A percentile compares a stretch with the other conserved stretches of the same genome.
phyloP scores from a whole-genome alignment of 2,888 invertebrate genomes.

The Aleiodes testaceus region DNA sequence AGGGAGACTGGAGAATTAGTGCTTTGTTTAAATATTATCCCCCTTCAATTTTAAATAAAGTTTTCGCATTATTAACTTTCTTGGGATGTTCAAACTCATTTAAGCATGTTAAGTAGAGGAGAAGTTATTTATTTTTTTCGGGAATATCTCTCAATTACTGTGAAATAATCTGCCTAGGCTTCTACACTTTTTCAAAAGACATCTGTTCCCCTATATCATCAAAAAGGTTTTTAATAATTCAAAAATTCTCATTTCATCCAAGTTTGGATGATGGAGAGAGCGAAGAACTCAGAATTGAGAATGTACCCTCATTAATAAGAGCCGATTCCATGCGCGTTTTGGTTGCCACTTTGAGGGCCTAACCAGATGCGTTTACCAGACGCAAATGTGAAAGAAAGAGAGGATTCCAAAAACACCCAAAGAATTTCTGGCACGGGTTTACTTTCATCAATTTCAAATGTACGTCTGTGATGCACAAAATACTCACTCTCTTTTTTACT shows the following conservation, averaged over 20 bases:
- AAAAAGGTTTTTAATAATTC: neutral
- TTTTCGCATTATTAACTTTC: conserved; percentile 35
- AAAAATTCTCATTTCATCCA: neutral
- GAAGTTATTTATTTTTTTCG: conserved; percentile 1
- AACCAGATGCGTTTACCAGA: conserved; percentile 45
- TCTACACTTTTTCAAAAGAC: conserved; percentile 15
- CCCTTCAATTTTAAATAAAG: conserved; percentile 16
- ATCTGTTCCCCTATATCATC: conserved; percentile 6
- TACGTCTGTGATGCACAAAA: conserved; percentile 31
- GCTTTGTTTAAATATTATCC: conserved; percentile 72
- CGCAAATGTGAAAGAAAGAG: conserved; percentile 21
- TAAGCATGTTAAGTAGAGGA: conserved; percentile 1
- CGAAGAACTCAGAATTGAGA: conserved; percentile 63
- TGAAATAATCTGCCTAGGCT: conserved; percentile 32
- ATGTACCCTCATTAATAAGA: conserved; percentile 71
- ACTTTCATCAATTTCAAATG: conserved; percentile 68
- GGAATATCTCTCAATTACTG: too few relatives aligned
- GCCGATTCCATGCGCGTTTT: conserved; percentile 54
- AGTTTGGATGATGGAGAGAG: conserved; percentile 52
- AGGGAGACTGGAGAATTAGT: conserved; percentile 66
- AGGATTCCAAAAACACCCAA: conserved; percentile 56
- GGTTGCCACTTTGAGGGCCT: conserved; percentile 41
- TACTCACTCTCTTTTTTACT: neutral
- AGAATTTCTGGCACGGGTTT: conserved; percentile 64
- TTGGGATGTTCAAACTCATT: neutral